Conservation (phyloP, 2,113 vertebrate species). For the Pomatostomus ruficeps region DNA sequence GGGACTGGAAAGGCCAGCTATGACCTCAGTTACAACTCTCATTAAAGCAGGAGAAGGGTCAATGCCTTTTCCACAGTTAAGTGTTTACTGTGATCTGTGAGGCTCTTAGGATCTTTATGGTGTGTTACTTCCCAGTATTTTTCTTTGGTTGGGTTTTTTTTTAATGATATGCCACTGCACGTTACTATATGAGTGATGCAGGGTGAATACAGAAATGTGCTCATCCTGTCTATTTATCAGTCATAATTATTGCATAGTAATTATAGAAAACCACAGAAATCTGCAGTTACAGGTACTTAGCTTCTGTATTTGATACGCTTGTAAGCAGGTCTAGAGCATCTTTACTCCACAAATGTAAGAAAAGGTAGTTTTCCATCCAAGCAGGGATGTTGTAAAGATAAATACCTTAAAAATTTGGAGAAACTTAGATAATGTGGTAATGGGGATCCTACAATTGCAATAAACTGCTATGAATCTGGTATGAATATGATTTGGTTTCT, state of each 20-base stretch:
- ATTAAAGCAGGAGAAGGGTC: background rate
- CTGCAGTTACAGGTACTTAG: background rate
- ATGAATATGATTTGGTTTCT: background rate
- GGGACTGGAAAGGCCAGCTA: background rate
- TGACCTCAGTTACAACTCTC: slow-evolving; percentile 35
- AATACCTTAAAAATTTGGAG: background rate
- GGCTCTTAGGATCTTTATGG: background rate
- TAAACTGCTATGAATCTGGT: background rate
- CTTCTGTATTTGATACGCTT: background rate
- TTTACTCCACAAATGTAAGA: background rate
- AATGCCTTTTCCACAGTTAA: background rate
- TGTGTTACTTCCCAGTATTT: background rate
- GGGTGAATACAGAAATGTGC: background rate
- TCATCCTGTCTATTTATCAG: background rate
- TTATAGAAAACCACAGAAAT: background rate
- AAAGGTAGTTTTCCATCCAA: background rate
- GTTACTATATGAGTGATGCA: background rate
- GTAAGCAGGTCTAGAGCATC: background rate
- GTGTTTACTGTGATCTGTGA: background rate
- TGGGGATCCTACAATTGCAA: background rate
- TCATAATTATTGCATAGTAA: background rate
- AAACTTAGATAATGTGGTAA: background rate
- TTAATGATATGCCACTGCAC: background rate
- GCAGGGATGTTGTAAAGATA: background rate
- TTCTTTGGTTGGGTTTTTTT: background rate